Conservation (phyloP, 1,140 invertebrate species). For the Bombus waltoni region DNA sequence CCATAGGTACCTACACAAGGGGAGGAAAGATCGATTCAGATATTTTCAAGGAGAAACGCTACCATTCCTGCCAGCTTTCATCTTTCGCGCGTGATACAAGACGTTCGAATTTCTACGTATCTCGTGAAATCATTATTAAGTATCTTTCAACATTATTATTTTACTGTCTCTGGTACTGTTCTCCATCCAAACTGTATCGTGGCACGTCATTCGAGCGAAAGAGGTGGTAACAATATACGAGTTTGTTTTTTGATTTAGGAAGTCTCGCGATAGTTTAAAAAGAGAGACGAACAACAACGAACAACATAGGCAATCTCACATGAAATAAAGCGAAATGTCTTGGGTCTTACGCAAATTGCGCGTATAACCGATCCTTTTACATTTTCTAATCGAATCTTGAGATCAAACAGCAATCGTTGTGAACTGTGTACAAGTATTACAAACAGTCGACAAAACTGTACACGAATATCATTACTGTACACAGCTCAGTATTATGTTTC, state of each 20-base stretch:
- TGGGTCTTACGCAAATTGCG: background rate
- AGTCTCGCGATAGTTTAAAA: background rate
- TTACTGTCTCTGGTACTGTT: background rate
- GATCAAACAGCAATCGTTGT: background rate
- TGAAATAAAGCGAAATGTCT: background rate
- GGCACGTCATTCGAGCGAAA: accelerated
- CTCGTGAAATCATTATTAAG: background rate
- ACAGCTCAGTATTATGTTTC: too few species aligned
- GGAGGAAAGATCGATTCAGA: constrained; percentile 54
- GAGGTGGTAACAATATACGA: too few species aligned
- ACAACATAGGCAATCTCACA: too few species aligned
- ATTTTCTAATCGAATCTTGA: background rate
- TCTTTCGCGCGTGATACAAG: background rate
- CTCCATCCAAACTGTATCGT: background rate
- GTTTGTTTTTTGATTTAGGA: background rate
- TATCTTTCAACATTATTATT: background rate
- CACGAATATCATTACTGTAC: too few species aligned
- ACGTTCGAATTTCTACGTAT: background rate
- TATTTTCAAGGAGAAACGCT: constrained; percentile 54
- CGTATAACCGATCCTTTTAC: background rate
- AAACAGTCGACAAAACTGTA: background rate
- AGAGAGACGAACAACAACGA: too few species aligned
- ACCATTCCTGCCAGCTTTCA: constrained; percentile 40
- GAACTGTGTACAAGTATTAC: too few species aligned
- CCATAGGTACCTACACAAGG: constrained; percentile 49